Evolutionary conservation across 2,888 invertebrate species (phyloP).

Genomic region (Watsonalla binaria): DNA sequence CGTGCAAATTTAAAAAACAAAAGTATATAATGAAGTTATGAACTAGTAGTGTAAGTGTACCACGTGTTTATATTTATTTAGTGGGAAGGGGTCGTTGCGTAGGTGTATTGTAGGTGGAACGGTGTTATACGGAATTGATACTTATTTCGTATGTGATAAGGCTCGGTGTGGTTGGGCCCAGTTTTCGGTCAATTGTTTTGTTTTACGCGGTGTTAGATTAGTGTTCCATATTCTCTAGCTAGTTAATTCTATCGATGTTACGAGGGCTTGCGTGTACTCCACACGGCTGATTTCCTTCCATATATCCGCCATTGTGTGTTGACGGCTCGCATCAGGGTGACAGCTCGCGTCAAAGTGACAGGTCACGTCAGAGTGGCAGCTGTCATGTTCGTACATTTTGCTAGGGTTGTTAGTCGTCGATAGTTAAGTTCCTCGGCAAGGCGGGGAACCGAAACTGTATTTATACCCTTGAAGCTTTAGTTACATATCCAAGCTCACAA

Average conservation of each 20-base stretch:
- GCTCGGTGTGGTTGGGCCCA: constrained; percentile 16
- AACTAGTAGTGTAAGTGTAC: constrained; percentile 70
- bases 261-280: neutral
- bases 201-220: neutral
- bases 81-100: constrained; percentile 26
- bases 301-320: neutral
- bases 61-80: constrained; percentile 58
- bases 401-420: neutral
- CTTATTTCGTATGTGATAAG: constrained; percentile 4
- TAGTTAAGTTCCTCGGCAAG: neutral
- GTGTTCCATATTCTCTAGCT: neutral
- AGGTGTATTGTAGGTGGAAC: constrained; percentile 40
- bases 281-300: neutral
- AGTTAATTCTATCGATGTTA: neutral
- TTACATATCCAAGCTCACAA: constrained; percentile 4
- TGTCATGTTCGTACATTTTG: neutral
- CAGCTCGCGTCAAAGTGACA: neutral
- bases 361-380: neutral
- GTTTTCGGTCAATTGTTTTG: constrained; percentile 50
- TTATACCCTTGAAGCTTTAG: neutral
- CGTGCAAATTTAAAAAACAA: constrained; percentile 40
- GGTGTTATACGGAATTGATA: constrained; percentile 22
- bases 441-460: neutral
- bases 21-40: constrained; percentile 56
- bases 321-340: neutral